Evolutionary conservation across 2,888 invertebrate genomes (phyloP).

Genomic region (Trissolcus brochymenae): DNA sequence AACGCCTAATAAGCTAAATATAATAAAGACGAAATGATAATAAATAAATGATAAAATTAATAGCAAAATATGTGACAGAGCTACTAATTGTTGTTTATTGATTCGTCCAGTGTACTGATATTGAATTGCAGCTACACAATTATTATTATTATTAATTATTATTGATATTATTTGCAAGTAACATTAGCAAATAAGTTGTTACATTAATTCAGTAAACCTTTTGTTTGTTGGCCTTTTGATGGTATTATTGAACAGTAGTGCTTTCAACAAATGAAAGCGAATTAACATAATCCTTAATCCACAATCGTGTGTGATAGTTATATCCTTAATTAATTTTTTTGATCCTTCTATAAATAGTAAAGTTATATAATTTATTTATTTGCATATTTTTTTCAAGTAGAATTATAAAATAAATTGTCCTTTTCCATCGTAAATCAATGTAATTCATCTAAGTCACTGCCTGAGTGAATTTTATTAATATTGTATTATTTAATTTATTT

Average conservation of each 20-base stretch:
- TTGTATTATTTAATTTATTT: constrained; percentile 62
- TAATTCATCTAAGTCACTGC: constrained; percentile 64
- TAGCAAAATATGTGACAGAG: neutral
- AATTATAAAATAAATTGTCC: constrained; percentile 6
- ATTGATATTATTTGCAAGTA: no score
- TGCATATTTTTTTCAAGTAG: constrained; percentile 4
- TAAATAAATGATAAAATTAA: neutral
- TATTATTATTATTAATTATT: no score
- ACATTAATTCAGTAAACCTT: neutral
- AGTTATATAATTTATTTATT: constrained; percentile 33
- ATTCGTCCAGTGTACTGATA: neutral
- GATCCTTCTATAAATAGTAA: neutral
- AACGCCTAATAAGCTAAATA: no score
- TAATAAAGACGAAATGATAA: no score
- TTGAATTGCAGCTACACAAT: no score
- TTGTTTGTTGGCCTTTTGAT: constrained; percentile 22
- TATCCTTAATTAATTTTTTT: constrained; percentile 24
- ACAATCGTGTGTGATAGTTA: constrained; percentile 16
- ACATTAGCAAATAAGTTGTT: neutral
- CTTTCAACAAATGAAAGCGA: constrained; percentile 5
- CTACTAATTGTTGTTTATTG: neutral
- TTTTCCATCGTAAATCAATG: constrained; percentile 33
- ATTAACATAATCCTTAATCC: constrained; percentile 13
- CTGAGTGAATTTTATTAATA: constrained; percentile 56
- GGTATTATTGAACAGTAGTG: constrained; percentile 2